phyloP scores from a whole-genome alignment of 2,797 vertebrate genomes.

The Sylvilagus floridanus region DNA sequence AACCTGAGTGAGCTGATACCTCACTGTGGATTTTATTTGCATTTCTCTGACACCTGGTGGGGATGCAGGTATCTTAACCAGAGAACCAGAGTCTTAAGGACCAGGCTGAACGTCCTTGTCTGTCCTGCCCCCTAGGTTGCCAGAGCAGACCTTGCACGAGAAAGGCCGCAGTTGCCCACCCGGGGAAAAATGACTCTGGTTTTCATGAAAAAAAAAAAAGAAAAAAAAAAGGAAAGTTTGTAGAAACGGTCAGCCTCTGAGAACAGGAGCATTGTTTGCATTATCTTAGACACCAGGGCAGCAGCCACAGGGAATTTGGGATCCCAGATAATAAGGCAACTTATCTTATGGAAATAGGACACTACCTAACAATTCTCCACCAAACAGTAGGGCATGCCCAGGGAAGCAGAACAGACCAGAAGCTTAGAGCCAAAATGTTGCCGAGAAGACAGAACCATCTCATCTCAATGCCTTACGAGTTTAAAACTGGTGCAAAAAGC shows the following conservation, averaged over 20 bases:
- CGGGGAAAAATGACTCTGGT: conserved; percentile 57
- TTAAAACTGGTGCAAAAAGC: neutral
- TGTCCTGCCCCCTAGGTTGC: neutral
- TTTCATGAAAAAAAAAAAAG: conserved; percentile 4
- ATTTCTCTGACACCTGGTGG: no score
- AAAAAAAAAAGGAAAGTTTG: neutral
- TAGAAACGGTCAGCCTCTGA: neutral
- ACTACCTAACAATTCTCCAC: neutral
- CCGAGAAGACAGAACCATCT: neutral
- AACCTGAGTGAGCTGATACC: no score
- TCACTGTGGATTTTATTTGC: no score
- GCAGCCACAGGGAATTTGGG: conserved; percentile 38
- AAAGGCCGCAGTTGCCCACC: conserved; percentile 53
- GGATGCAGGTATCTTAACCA: neutral
- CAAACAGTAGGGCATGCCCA: neutral
- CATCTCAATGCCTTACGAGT: neutral
- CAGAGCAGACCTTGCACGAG: conserved; percentile 16
- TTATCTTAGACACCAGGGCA: conserved; percentile 43
- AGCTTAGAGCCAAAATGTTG: neutral
- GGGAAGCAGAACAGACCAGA: neutral
- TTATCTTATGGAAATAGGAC: conserved; percentile 48
- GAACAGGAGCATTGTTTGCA: conserved; percentile 72
- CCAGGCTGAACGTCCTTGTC: neutral
- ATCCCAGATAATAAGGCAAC: conserved; percentile 33
- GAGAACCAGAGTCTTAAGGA: accelerated